Evolutionary conservation across 2,113 vertebrate genomes (phyloP).

Genomic region (Tupaia chinensis): DNA sequence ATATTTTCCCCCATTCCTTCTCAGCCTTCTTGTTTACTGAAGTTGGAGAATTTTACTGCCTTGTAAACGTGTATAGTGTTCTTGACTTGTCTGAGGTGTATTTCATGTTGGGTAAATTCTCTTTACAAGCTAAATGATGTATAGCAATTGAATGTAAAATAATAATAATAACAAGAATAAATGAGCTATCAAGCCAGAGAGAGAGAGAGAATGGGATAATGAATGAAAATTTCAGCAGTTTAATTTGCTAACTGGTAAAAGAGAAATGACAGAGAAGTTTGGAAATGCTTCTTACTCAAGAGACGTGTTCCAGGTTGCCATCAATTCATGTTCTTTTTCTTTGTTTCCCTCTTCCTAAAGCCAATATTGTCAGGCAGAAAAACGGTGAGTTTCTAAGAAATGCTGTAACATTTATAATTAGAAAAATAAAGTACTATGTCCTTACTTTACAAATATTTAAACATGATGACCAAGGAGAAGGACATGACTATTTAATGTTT

Average conservation of each 20-base stretch:
- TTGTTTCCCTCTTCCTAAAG: background rate
- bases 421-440: background rate
- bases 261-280: background rate
- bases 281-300: background rate
- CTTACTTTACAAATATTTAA: background rate
- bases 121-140: too few species aligned
- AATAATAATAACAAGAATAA: too few species aligned
- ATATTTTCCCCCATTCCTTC: background rate
- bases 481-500: background rate
- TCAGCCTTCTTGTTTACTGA: background rate
- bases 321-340: background rate
- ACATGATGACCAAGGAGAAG: background rate
- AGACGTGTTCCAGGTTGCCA: background rate
- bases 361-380: background rate
- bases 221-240: slow-evolving; percentile 1
- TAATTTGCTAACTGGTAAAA: background rate
- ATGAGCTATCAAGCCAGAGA: too few species aligned
- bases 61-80: background rate
- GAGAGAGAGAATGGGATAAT: background rate
- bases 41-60: background rate
- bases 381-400: background rate
- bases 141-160: too few species aligned
- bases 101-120: too few species aligned
- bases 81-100: too few species aligned
- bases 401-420: background rate